Conservation (phyloP, 2,113 vertebrate species). For the Pteropus alecto region DNA sequence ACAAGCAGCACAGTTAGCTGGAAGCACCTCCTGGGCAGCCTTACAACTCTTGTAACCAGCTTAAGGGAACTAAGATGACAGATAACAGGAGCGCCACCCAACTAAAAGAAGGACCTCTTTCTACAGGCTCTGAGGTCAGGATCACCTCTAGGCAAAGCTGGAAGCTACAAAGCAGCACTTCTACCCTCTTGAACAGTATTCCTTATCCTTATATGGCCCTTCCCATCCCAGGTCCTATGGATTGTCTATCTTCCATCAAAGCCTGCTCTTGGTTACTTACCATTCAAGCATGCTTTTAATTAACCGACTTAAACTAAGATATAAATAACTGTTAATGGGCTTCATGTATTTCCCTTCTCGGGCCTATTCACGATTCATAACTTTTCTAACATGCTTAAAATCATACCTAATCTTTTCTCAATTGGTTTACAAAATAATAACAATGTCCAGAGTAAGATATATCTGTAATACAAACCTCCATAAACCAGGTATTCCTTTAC, state of each 20-base stretch:
- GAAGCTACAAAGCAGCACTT: neutral
- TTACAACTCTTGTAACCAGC: neutral
- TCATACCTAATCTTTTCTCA: neutral
- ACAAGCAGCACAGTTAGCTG: constrained; percentile 62
- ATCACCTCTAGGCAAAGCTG: neutral
- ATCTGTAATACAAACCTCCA: neutral
- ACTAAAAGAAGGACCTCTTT: neutral
- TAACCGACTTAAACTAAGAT: neutral
- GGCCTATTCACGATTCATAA: constrained; percentile 14
- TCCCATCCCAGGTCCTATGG: neutral
- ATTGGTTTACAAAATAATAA: constrained; percentile 17
- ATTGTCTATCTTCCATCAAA: neutral
- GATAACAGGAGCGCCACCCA: neutral
- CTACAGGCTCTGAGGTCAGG: neutral
- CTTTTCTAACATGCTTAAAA: neutral
- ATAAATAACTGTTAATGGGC: constrained; percentile 25
- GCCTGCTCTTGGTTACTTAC: neutral
- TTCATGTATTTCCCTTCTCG: neutral
- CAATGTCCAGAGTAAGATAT: neutral
- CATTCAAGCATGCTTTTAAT: neutral
- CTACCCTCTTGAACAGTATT: neutral
- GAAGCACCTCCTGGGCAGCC: neutral
- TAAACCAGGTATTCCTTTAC: neutral
- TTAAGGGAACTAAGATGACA: neutral
- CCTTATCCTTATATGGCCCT: neutral